Evolutionary conservation across 2,888 invertebrate genomes (phyloP).

Genomic region (Eupithecia subumbrata): DNA sequence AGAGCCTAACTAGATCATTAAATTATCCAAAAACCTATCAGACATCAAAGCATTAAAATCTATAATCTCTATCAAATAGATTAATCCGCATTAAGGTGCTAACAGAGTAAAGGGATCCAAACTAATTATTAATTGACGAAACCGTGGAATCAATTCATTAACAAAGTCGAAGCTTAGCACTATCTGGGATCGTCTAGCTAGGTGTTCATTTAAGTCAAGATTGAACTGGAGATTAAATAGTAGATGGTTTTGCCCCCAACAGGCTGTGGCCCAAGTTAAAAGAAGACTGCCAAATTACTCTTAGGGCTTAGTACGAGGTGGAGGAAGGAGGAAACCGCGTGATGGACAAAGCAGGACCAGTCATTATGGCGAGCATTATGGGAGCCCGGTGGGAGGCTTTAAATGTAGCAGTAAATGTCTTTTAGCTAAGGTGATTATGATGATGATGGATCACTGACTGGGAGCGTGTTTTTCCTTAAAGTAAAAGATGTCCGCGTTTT

Average conservation of each 20-base stretch:
- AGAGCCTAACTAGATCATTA: background rate
- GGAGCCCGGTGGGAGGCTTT: too few species aligned
- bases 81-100: conserved; percentile 32
- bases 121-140: conserved; percentile 63
- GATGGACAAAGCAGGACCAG: too few species aligned
- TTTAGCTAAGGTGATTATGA: too few species aligned
- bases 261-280: conserved; percentile 45
- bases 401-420: too few species aligned
- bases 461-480: too few species aligned
- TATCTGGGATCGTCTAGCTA: conserved; percentile 75
- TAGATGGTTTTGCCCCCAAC: conserved; percentile 64
- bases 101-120: conserved; percentile 43
- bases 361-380: too few species aligned
- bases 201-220: conserved; percentile 81
- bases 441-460: too few species aligned
- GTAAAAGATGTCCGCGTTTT: too few species aligned
- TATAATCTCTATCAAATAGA: conserved; percentile 26
- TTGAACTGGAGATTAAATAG: conserved; percentile 77
- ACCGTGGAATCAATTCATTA: conserved; percentile 79
- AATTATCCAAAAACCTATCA: conserved; percentile 6
- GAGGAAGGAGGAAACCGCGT: too few species aligned
- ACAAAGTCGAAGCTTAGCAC: conserved; percentile 70
- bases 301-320: too few species aligned
- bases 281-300: background rate
- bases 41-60: conserved; percentile 18